These are phyloP conservation scores for Emmelina monodactyla DNA, from an alignment of 2,888 invertebrate genomes.

Conservation along the genomic window DNA sequence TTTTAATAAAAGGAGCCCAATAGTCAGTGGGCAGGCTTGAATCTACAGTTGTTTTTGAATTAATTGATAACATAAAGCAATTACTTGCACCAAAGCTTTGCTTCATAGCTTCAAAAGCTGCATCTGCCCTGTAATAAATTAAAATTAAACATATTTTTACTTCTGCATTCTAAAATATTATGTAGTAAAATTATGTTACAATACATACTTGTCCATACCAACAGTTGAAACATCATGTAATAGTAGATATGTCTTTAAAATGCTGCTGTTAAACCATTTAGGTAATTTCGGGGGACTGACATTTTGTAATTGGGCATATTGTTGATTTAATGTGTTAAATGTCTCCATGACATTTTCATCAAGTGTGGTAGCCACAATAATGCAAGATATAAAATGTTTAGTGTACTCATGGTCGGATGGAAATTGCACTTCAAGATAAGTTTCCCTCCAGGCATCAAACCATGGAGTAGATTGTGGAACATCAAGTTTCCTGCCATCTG, in stretches of 20 bases:
- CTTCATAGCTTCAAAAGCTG: constrained; percentile 84
- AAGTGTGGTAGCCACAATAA: constrained; percentile 75
- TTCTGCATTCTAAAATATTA: not conserved
- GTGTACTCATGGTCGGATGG: constrained; percentile 97
- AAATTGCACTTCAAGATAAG: constrained; percentile 86
- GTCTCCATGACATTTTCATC: constrained; percentile 83
- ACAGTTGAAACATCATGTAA: constrained; percentile 82
- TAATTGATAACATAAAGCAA: constrained; percentile 90
- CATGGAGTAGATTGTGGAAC: constrained; percentile 85
- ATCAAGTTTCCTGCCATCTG: constrained; percentile 68
- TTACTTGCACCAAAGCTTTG: constrained; percentile 85
- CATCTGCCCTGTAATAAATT: constrained; percentile 75
- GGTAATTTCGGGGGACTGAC: constrained; percentile 79
- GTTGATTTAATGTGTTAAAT: constrained; percentile 81
- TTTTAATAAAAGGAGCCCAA: constrained; percentile 82
- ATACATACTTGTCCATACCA: constrained; percentile 74
- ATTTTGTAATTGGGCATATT: constrained; percentile 80
- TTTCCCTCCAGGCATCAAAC: constrained; percentile 96
- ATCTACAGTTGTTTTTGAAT: constrained; percentile 74
- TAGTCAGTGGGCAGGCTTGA: constrained; percentile 74
- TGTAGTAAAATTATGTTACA: not conserved
- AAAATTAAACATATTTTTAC: constrained; percentile 1
- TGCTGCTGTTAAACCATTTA: constrained; percentile 82
- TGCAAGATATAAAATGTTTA: constrained; percentile 85
- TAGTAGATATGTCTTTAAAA: constrained; percentile 88